Evolutionary conservation across 2,888 invertebrate genomes (phyloP).

Genomic region (Drosophila pullipes): DNA sequence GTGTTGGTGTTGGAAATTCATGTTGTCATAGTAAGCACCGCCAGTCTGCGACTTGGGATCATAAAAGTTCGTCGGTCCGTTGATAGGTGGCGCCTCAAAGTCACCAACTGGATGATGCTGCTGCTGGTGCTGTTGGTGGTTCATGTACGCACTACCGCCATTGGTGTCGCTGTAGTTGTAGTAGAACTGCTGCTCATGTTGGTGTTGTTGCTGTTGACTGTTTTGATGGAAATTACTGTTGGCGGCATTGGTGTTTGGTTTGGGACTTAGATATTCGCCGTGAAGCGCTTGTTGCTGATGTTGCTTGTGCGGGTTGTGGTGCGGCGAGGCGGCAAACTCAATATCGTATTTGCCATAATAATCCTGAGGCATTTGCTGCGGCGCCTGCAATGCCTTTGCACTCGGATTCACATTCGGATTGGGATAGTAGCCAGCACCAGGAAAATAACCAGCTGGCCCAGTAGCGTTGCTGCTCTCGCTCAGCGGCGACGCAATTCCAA

Average conservation of each 20-base stretch:
- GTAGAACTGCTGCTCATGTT: conserved; percentile 79
- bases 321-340: conserved; percentile 76
- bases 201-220: conserved; percentile 76
- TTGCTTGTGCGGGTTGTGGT: conserved; percentile 65
- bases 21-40: conserved; percentile 82
- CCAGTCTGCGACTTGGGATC: conserved; percentile 80
- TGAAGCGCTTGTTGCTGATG: conserved; percentile 56
- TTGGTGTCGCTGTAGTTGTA: conserved; percentile 83
- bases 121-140: conserved; percentile 72
- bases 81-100: conserved; percentile 82
- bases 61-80: conserved; percentile 79
- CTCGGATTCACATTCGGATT: conserved; percentile 60
- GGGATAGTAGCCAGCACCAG: conserved; percentile 81
- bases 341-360: conserved; percentile 85
- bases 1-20: conserved; percentile 76
- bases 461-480: conserved; percentile 39
- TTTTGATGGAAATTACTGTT: conserved; percentile 71
- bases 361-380: conserved; percentile 77
- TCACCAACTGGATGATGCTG: conserved; percentile 77
- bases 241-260: conserved; percentile 72
- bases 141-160: conserved; percentile 74
- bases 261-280: conserved; percentile 81
- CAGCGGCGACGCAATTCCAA: conserved; percentile 56
- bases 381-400: conserved; percentile 60
- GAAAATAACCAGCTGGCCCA: conserved; percentile 75